These are phyloP conservation scores for Andrena marginata DNA, from an alignment of 2,888 invertebrate genomes.

Conservation along the genomic window DNA sequence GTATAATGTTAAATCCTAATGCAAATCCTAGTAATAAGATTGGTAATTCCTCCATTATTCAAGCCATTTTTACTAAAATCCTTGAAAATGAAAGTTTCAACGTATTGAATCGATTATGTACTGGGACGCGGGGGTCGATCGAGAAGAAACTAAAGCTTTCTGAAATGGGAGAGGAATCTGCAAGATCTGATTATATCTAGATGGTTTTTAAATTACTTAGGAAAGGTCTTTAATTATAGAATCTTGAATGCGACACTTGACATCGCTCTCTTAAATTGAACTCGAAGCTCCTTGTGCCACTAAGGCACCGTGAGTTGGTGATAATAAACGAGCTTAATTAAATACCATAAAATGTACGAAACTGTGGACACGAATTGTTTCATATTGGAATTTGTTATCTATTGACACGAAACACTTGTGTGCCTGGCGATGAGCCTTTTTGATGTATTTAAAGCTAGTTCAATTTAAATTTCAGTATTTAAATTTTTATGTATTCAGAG, in stretches of 20 bases:
- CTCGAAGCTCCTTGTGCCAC: not conserved
- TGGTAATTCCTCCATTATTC: not conserved
- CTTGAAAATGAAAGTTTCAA: not conserved
- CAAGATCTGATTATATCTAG: not conserved
- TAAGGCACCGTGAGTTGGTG: not conserved
- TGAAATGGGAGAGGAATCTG: not conserved
- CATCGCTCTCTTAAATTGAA: not conserved
- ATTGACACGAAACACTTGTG: too few species aligned
- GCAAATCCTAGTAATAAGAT: not conserved
- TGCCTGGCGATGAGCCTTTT: too few species aligned
- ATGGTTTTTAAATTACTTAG: constrained; percentile 5
- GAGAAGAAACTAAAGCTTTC: constrained; percentile 1
- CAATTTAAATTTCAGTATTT: too few species aligned
- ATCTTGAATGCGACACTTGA: not conserved
- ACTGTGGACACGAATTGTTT: not conserved
- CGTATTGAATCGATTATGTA: constrained; percentile 1
- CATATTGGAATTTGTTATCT: not conserved
- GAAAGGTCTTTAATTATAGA: constrained; percentile 11
- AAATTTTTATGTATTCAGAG: too few species aligned
- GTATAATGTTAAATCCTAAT: not conserved
- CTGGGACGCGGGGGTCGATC: not conserved
- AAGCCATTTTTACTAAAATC: not conserved
- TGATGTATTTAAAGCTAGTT: too few species aligned
- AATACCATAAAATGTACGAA: not conserved
- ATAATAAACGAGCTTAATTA: not conserved